Evolutionary conservation across 2,797 vertebrate species (phyloP), one percentile per base, ranked within the genome.

Genomic region (Yasuhikotakia modesta): DNA sequence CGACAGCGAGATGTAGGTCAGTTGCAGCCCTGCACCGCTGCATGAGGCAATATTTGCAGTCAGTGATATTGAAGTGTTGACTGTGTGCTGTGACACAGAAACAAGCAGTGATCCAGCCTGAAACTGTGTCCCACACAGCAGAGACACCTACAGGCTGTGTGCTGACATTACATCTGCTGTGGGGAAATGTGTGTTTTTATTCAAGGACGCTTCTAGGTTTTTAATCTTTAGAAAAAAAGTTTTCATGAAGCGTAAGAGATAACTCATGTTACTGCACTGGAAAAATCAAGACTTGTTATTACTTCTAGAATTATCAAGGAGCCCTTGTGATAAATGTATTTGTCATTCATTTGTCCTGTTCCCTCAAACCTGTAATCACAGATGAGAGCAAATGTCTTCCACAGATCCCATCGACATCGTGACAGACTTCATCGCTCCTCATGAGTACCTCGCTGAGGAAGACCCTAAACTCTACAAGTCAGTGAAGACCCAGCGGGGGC

Each of bases 371-470:
- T 17, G 24, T 17, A 6, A 10, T 63, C 7, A 52, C 12, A 67
- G 57, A 71, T 58, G 8, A 2, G 45, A 67, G 11, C 5, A 57
- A 13, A 65, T 48, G 46, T 30, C 13, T 67, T 71, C 55, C 24
- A 19, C 89, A 99, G 97, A 99, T 88, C 94, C 94, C 43, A 99
- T 99, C 7, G 96, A 99, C 90, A 99, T 99, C 12, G 97, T 99
- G 84, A 96, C 95, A 82, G 97, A 99, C 75, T 90, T 95, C n/a
- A 95, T 99, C 43, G 93, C 95, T n/a, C 91, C 94, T 16, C 94
- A 94, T 4, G 97, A 99, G 88, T 99, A 99, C 86, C 96, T 95
- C 87, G 92, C 85, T 0, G 97, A 99, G 85, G 97, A 99, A 89
- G 97, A 99, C 85, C 96, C 97, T 3, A 94, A 93, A 85, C 88